Base-by-base conservation (phyloP, 2,113 vertebrate genomes). In the Bucco capensis region DNA sequence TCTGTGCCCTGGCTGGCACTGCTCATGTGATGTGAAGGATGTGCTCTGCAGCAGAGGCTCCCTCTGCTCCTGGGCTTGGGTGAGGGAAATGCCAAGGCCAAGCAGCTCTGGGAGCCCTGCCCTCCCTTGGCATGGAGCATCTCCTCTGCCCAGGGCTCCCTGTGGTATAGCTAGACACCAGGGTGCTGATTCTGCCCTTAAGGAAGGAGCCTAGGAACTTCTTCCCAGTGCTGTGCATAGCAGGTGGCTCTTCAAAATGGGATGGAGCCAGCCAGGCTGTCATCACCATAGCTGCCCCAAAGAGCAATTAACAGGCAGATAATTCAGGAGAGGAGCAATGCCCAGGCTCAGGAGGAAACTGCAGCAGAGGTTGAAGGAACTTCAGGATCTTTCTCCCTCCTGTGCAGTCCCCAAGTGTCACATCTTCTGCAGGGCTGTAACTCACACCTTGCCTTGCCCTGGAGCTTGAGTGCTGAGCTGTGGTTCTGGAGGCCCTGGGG, bases 331-430 rank as follows among this genome's bases (percentile, higher is more conserved):
- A 6, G 17, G 38, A 40, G 13, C 19, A 38, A 19, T 24, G 28
- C 19, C 9, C 58, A 15, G 33, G 4, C 47, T 56, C 4, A 2
- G 24, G n/a, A 42, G 62, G 15, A 18, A 22, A 3, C 6, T 9
- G 79, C 66, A 51, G 74, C n/a, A 35, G 62, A 33, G 30, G 62
- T n/a, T 33, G 8, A 10, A 30, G 50, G 28, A 49, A 47, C 56
- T 78, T 61, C 24, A 17, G 81, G 54, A 76, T 10, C 2, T 1
- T 0, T 6, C 62, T 13, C 38, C 40, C n/a, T 72, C 6, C 44
- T 3, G 27, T 3, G 42, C 51, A 15, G 62, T 54, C 22, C 53
- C 38, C 0, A 0, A 7, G 71, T 8, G 28, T 28, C 3, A 1
- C 61, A 9, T 21, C 83, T 49, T 19, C 78, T 12, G 38, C 58